These are phyloP conservation scores for Isichthys henryi DNA, from an alignment of 2,113 vertebrate genomes.

Conservation along the genomic window DNA sequence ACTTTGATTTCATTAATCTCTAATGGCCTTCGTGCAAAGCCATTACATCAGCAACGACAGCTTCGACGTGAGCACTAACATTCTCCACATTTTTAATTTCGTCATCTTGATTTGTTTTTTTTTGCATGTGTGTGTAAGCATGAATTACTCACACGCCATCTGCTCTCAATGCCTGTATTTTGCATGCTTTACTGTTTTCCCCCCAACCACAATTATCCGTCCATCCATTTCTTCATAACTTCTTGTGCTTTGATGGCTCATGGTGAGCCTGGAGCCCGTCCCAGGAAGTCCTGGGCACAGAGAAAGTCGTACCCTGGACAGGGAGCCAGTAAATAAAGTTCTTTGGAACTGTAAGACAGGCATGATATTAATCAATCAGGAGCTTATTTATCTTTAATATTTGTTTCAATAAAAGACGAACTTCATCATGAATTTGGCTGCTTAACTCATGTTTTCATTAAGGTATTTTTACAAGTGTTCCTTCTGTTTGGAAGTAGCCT, in stretches of 20 bases:
- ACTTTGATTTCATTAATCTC: slow-evolving; percentile 27
- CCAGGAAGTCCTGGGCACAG: background rate
- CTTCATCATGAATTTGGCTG: background rate
- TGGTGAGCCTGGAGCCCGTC: background rate
- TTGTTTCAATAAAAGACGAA: background rate
- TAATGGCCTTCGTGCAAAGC: slow-evolving; percentile 5
- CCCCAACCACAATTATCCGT: background rate
- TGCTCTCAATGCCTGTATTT: background rate
- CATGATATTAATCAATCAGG: background rate
- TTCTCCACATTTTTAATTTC: background rate
- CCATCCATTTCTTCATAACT: background rate
- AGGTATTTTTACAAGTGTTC: slow-evolving; percentile 8
- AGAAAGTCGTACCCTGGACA: background rate
- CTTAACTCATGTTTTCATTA: background rate
- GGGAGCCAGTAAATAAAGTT: background rate
- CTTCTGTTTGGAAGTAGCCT: background rate
- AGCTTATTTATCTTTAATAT: background rate
- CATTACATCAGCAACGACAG: background rate
- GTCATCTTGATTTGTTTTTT: background rate
- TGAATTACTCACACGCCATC: background rate
- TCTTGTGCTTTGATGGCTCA: background rate
- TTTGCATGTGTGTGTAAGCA: background rate
- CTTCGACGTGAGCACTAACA: background rate
- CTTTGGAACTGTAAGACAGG: background rate
- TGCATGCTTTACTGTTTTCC: background rate